Evolutionary conservation across 2,888 invertebrate genomes (phyloP), one percentile per base, ranked within the genome.

Genomic region (Phytoseiulus persimilis): DNA sequence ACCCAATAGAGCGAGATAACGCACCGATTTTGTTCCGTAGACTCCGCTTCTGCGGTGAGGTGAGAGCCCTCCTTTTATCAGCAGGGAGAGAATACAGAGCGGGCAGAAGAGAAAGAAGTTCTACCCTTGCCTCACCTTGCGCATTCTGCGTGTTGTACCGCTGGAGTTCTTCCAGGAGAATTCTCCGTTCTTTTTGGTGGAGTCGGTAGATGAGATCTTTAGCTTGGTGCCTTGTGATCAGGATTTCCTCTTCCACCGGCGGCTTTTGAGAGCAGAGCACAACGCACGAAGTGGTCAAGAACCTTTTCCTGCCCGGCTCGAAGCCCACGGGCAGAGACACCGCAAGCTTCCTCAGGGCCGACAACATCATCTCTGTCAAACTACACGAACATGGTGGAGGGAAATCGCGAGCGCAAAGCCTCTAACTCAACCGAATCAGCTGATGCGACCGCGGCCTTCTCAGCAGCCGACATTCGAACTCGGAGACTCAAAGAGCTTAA

Each of bases 181-280:
- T 83, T 14, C 89, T 89, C n/a, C 90, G 89, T 83, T 91, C 91
- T 89, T 89, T 39, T 31, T 89, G 39, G 45, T 90, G 90, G 33
- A 91, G 90, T 65, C 90, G 83, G 83, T 90, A 89, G 83, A 91
- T 89, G 39, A 91, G 90, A 83, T 90, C 90, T 65, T 89, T 90
- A 2, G 90, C 90, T 32, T 87, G 87, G 28, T 87, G 87, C 28
- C 87, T 33, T 28, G 87, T 87, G 87, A 87, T 87, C 0, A 87
- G 33, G n/a, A 33, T 31, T 6, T 87, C 87, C 39, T 87, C 87
- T 32, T 87, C 87, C 33, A 11, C 87, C 87, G 33, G 87, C 28
- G 33, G 87, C 33, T 87, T 87, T 23, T 87, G 6, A 32, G 45
- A 33, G 87, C 87, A n/a, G 39, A 45, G 28, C 87, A 87, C n/a